Evolutionary conservation across 2,888 invertebrate genomes (phyloP).

Genomic region (Macroteleia sp.): DNA sequence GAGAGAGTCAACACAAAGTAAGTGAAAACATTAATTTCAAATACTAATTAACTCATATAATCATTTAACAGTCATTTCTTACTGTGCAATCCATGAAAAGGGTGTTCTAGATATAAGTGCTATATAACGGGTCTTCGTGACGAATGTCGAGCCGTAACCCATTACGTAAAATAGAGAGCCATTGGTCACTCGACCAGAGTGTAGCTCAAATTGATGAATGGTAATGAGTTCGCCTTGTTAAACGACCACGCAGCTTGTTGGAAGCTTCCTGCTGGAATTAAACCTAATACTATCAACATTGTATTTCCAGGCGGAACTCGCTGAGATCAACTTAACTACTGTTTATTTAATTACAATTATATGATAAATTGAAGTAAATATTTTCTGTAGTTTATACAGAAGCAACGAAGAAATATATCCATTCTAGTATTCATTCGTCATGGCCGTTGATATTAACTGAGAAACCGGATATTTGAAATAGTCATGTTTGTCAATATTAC

Average conservation of each 20-base stretch:
- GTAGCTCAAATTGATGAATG: constrained; percentile 84
- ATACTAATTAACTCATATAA: not conserved
- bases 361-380: constrained; percentile 26
- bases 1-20: no score
- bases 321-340: constrained; percentile 16
- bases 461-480: no score
- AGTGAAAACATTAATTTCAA: no score
- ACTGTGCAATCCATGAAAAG: constrained; percentile 44
- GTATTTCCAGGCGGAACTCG: constrained; percentile 38
- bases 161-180: constrained; percentile 83
- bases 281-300: no score
- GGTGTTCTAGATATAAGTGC: constrained; percentile 77
- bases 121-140: constrained; percentile 76
- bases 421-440: no score
- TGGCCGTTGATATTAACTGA: no score
- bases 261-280: constrained; percentile 70
- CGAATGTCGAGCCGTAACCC: constrained; percentile 82
- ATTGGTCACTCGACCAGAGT: constrained; percentile 83
- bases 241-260: constrained; percentile 76
- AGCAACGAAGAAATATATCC: no score
- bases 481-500: no score
- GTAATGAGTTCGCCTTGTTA: constrained; percentile 84
- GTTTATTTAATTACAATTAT: constrained; percentile 12
- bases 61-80: constrained; percentile 17
- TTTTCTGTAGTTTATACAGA: no score